Base-by-base conservation (phyloP, 2,888 invertebrate genomes). In the Watsonalla cultraria region DNA sequence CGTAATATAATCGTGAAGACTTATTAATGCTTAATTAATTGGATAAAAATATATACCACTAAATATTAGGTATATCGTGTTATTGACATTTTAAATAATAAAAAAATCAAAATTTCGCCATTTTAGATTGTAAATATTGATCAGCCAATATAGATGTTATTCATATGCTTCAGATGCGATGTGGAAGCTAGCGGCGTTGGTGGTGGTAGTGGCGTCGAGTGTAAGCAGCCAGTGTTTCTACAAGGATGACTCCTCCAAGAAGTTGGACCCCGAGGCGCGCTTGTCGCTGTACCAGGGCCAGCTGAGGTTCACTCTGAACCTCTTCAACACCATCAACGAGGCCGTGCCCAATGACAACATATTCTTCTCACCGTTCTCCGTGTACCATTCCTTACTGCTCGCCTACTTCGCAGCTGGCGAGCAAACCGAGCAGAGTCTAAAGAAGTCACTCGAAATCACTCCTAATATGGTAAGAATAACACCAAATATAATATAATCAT, bases 321-420 rank as follows among this genome's bases (percentile, higher is more conserved):
- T 96, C 52, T 89, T 97, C 66, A 93, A 93, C 61, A 92, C 93
- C 14, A 93, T 94, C 61, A 93, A 94, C 62, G 83, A 91, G 54
- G 92, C 92, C 14, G 92, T 93, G 61, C 93, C 94, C 0, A 89
- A 92, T 46, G 94, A 94, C 64, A 97, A 97, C 78, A 86, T 97
- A 46, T 96, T 97, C 91, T 96, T 96, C 82, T 97, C 97, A 6
- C 97, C 97, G 0, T 95, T 96, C 86, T 97, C 96, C 63, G 94
- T 97, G 11, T 95, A 96, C 74, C 95, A 96, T 66, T 94, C 96
- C 0, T 75, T 97, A 39, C 79, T 95, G 51, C 86, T 97, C 59
- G 95, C 96, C 0, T 97, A 96, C 75, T 96, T 96, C 71, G 94
- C 96, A 0, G 88, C 96, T 0, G 93, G 92, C 0, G 94, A 93